Evolutionary conservation across 1,140 invertebrate species (phyloP).

Genomic region (Drosophila bocqueti): DNA sequence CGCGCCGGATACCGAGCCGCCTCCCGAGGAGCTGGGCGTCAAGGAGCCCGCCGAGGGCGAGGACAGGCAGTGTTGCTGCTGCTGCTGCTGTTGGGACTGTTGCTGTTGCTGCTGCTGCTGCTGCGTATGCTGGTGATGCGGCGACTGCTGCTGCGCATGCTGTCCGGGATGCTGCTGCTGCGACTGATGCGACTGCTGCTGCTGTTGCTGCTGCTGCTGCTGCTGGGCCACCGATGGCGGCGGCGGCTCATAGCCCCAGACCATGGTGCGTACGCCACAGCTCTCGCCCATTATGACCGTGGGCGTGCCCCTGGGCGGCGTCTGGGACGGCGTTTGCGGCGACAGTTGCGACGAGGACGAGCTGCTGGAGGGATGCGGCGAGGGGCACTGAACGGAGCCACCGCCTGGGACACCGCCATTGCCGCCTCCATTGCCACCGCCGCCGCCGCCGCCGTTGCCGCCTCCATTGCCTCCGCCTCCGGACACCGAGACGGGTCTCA

Average conservation of each 20-base stretch:
- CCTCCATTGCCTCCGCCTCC: conserved; percentile 17
- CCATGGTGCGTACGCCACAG: conserved; percentile 95
- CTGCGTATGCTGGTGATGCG: conserved; percentile 58
- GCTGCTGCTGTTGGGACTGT: conserved; percentile 79
- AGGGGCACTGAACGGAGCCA: conserved; percentile 65
- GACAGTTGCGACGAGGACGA: conserved; percentile 85
- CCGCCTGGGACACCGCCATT: conserved; percentile 10
- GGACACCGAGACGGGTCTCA: conserved; percentile 82
- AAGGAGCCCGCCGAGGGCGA: conserved; percentile 76
- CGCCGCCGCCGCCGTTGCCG: conserved; percentile 7
- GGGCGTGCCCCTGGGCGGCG: conserved; percentile 90
- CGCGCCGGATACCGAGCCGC: conserved; percentile 36
- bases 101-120: conserved; percentile 84
- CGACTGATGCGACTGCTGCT: conserved; percentile 46
- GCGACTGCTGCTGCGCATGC: conserved; percentile 45
- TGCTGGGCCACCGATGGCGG: conserved; percentile 58
- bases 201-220: conserved; percentile 39
- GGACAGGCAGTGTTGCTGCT: conserved; percentile 73
- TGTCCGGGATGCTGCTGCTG: conserved; percentile 58
- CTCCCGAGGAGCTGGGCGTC: conserved; percentile 84
- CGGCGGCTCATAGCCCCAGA: conserved; percentile 88
- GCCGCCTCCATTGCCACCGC: conserved; percentile 13
- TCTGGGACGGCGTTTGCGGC: conserved; percentile 87
- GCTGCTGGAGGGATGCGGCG: conserved; percentile 85
- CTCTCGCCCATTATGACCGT: conserved; percentile 96